Evolutionary conservation across 1,140 invertebrate species (phyloP).

Genomic region (Helicoverpa zea): DNA sequence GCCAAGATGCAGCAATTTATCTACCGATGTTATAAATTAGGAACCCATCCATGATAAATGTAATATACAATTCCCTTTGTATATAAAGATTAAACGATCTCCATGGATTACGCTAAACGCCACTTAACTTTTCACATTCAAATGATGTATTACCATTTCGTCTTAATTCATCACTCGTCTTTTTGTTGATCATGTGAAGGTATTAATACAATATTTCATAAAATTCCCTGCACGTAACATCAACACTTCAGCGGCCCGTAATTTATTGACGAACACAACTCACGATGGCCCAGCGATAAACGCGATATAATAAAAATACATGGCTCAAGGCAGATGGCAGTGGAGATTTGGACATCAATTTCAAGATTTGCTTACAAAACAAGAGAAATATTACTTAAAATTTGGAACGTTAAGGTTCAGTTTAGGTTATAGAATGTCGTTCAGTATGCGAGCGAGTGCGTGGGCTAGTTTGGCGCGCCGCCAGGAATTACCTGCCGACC

Average conservation of each 20-base stretch:
- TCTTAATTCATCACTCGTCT: conserved; percentile 34
- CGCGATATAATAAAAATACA: conserved; percentile 74
- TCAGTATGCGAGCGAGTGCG: conserved; percentile 67
- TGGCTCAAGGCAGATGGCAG: conserved; percentile 70
- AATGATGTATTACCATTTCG: conserved; percentile 17
- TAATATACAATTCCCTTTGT: conserved; percentile 22
- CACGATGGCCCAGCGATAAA: conserved; percentile 63
- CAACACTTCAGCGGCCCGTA: conserved; percentile 46
- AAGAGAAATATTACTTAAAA: conserved; percentile 54
- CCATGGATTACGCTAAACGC: conserved; percentile 29
- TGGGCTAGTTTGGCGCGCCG: conserved; percentile 69
- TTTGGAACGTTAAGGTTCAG: conserved; percentile 50
- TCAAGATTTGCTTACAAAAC: conserved; percentile 56
- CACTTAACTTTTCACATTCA: conserved; percentile 8
- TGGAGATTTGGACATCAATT: conserved; percentile 80
- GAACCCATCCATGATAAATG: conserved; percentile 13
- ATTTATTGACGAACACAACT: conserved; percentile 55
- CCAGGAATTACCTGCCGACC: conserved; percentile 81
- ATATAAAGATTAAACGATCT: conserved; percentile 31
- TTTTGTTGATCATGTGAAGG: conserved; percentile 20
- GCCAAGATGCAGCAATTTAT: conserved; percentile 23
- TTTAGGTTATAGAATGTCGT: conserved; percentile 50
- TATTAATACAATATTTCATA: conserved; percentile 50
- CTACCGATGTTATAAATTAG: conserved; percentile 12
- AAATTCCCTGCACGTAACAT: conserved; percentile 41